These are phyloP conservation scores for Barypeithes pellucidus DNA, from an alignment of 2,888 invertebrate species.

Conservation along the genomic window DNA sequence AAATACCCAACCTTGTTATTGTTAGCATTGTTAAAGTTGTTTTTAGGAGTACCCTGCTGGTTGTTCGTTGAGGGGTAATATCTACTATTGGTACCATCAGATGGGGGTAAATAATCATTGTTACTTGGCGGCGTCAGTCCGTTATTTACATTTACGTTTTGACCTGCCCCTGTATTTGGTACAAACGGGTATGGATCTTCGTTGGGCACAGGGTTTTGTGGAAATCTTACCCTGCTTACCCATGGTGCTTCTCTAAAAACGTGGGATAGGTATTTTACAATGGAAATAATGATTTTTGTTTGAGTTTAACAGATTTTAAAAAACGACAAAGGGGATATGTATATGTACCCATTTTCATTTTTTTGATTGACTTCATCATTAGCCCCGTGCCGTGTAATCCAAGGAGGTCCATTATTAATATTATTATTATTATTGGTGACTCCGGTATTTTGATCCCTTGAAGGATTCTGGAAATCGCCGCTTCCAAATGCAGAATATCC, in stretches of 20 bases:
- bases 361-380: neutral
- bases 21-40: conserved; percentile 8
- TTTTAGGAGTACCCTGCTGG: neutral
- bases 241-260: conserved; percentile 61
- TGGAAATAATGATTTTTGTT: too few relatives aligned
- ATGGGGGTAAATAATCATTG: conserved; percentile 29
- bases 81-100: neutral
- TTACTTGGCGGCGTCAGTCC: neutral
- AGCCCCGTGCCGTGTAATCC: neutral
- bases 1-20: conserved; percentile 28
- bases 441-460: neutral
- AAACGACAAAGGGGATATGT: too few relatives aligned
- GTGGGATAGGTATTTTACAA: neutral
- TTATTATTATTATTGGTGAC: neutral
- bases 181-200: conserved; percentile 49
- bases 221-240: conserved; percentile 65
- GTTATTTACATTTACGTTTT: neutral
- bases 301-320: too few relatives aligned
- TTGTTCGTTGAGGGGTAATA: neutral
- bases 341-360: conserved; percentile 15
- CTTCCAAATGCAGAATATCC: conserved; percentile 2
- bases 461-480: neutral
- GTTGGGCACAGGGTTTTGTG: conserved; percentile 55
- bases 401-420: conserved; percentile 1
- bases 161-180: conserved; percentile 16